These are phyloP conservation scores for Ormyrus pomaceus DNA, from an alignment of 2,888 invertebrate genomes.

Conservation along the genomic window DNA sequence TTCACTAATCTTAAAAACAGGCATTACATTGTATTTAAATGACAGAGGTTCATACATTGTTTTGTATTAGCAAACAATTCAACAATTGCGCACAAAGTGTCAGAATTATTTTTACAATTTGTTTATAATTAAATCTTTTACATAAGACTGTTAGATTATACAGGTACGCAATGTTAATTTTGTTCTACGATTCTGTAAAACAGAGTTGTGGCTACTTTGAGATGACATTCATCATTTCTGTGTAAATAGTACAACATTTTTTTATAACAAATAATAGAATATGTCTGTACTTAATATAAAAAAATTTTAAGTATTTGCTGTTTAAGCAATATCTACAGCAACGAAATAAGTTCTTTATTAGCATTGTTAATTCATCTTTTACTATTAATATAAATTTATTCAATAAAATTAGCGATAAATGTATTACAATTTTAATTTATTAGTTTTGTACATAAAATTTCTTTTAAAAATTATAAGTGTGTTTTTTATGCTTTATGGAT, in stretches of 20 bases:
- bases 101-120: constrained; percentile 45
- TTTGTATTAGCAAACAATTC: constrained; percentile 32
- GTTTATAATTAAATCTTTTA: constrained; percentile 40
- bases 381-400: constrained; percentile 28
- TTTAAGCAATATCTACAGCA: constrained; percentile 25
- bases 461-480: constrained; percentile 15
- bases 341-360: constrained; percentile 25
- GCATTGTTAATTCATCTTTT: constrained; percentile 36
- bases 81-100: constrained; percentile 40
- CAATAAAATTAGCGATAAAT: constrained; percentile 13
- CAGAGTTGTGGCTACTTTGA: constrained; percentile 50
- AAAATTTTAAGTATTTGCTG: constrained; percentile 33
- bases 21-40: constrained; percentile 36
- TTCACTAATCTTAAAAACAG: constrained; percentile 43
- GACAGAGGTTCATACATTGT: constrained; percentile 34
- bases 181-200: constrained; percentile 48
- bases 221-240: constrained; percentile 54
- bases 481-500: constrained; percentile 26
- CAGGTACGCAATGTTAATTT: constrained; percentile 50
- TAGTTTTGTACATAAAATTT: constrained; percentile 46
- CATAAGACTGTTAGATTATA: constrained; percentile 52
- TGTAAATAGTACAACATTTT: constrained; percentile 56
- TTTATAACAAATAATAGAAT: constrained; percentile 45
- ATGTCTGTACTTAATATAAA: constrained; percentile 45
- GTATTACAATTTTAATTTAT: constrained; percentile 42